Evolutionary conservation across 2,797 vertebrate genomes (phyloP).

Genomic region (Lacerta agilis): DNA sequence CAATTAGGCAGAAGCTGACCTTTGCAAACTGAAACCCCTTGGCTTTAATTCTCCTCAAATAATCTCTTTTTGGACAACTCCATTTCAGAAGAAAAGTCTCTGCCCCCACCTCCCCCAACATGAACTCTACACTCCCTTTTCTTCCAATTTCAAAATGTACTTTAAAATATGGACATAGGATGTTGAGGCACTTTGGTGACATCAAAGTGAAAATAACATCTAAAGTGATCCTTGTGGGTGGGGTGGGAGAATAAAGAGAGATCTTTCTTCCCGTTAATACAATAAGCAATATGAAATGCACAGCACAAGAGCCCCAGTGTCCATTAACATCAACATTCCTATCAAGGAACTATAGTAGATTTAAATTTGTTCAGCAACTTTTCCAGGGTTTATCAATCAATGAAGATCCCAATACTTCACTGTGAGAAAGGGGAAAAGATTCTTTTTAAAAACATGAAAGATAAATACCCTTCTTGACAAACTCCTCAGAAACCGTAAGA

Average conservation of each 20-base stretch:
- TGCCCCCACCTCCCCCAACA: background rate
- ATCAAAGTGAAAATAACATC: background rate
- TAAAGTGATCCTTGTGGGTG: background rate
- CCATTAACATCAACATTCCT: background rate
- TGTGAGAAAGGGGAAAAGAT: background rate
- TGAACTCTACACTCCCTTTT: background rate
- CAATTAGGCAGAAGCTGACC: too few relatives aligned
- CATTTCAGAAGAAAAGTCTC: background rate
- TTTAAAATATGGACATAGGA: background rate
- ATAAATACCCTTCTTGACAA: background rate
- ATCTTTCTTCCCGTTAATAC: background rate
- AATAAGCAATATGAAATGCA: background rate
- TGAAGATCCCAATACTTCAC: background rate
- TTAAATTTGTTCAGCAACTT: background rate
- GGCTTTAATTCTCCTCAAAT: background rate
- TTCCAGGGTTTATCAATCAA: background rate
- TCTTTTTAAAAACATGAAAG: background rate
- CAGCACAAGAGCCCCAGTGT: background rate
- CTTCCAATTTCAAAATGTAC: background rate
- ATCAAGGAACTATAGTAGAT: background rate
- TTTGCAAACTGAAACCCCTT: background rate
- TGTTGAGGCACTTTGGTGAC: background rate
- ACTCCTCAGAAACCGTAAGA: constrained; percentile 5
- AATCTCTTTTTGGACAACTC: background rate
- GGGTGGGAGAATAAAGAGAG: background rate